Conservation (phyloP, 2,888 invertebrate species). For the Agrenia bidenticulata region DNA sequence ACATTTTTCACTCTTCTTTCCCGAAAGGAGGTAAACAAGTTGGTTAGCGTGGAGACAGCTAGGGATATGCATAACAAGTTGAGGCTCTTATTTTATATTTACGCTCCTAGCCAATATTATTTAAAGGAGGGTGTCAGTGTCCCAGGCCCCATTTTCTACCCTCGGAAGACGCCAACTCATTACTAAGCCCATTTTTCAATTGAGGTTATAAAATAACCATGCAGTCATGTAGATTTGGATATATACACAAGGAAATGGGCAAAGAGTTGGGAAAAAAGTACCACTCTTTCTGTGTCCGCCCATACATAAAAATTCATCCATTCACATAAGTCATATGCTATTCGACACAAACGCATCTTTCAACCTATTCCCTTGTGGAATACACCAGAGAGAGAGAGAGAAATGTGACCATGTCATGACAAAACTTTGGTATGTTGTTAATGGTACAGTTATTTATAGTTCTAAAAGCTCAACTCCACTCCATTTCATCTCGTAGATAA, state of each 20-base stretch:
- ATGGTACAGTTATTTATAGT: constrained; percentile 2
- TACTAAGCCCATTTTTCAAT: constrained; percentile 51
- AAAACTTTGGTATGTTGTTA: constrained; percentile 1
- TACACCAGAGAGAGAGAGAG: neutral
- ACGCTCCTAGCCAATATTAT: too few species aligned
- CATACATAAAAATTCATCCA: constrained; percentile 31
- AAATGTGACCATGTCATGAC: constrained; percentile 12
- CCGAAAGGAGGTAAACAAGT: too few species aligned
- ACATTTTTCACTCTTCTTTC: neutral
- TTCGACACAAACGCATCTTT: constrained; percentile 19
- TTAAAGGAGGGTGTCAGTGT: neutral
- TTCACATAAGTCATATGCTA: constrained; percentile 30
- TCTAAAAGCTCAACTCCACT: neutral
- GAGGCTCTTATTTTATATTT: too few species aligned
- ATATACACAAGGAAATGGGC: too few species aligned
- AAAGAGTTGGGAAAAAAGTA: constrained; percentile 14
- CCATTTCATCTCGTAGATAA: too few species aligned
- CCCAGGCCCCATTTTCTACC: constrained; percentile 6
- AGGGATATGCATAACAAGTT: too few species aligned
- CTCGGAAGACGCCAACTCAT: constrained; percentile 46
- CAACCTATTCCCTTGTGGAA: constrained; percentile 8
- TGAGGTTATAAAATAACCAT: constrained; percentile 21
- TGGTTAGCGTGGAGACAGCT: too few species aligned
- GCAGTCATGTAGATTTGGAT: neutral
- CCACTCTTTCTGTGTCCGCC: constrained; percentile 22